A percentile compares a stretch with the other conserved stretches of the same genome.
Conservation (phyloP, 2,797 vertebrate species). For the Petrocephalus schoutedeni region DNA sequence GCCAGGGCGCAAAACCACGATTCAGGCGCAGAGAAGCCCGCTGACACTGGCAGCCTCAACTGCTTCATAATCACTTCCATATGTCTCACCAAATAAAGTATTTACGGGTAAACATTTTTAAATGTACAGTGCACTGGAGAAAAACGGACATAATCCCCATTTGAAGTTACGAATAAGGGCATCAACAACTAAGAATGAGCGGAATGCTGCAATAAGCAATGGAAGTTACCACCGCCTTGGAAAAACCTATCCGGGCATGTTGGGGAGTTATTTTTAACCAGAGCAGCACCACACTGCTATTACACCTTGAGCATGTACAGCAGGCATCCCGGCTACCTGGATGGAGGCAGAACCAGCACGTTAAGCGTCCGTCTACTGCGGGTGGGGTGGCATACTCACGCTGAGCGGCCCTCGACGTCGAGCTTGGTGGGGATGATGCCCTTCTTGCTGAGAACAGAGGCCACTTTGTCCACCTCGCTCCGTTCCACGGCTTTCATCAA, state of each 20-base stretch:
- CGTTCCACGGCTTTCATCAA: constrained; percentile 96
- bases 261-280: neutral
- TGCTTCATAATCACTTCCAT: constrained; percentile 27
- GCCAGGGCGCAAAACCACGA: constrained; percentile 27
- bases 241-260: neutral
- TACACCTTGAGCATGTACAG: neutral
- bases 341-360: neutral
- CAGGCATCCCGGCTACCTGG: neutral
- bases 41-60: constrained; percentile 26
- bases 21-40: constrained; percentile 10
- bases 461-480: constrained; percentile 87
- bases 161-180: neutral
- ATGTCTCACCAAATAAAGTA: neutral
- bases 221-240: neutral
- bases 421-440: constrained; percentile 87
- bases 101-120: neutral
- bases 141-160: neutral
- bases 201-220: constrained; percentile 6
- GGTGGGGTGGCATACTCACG: constrained; percentile 69
- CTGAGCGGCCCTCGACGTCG: constrained; percentile 90
- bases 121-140: neutral
- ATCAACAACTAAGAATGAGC: neutral
- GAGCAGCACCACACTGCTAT: neutral
- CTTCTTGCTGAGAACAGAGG: constrained; percentile 85
- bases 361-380: neutral